Percentiles rank a stretch among this genome's conserved stretches.
These are phyloP conservation scores for Telenomus remus DNA, from an alignment of 1,140 invertebrate genomes.

Conservation along the genomic window DNA sequence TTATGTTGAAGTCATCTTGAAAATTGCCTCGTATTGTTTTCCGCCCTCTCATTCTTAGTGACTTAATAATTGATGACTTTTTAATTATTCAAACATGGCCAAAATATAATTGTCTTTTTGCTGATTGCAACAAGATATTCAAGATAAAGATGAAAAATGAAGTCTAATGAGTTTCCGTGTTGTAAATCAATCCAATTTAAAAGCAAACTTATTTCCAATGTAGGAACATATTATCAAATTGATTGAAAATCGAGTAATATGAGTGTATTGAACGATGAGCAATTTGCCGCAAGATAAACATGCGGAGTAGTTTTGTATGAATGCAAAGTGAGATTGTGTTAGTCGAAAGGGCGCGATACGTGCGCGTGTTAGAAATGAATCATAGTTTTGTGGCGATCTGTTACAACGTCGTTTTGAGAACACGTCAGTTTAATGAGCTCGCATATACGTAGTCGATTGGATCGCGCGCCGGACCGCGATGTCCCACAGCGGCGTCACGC, in stretches of 20 bases:
- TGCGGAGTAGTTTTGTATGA: slow-evolving; percentile 21
- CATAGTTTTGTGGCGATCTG: slow-evolving; percentile 53
- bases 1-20: slow-evolving; percentile 9
- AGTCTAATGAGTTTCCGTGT: neutral
- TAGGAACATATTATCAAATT: too few relatives aligned
- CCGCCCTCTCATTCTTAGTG: neutral
- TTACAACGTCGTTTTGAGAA: slow-evolving; percentile 54
- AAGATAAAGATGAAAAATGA: slow-evolving; percentile 2
- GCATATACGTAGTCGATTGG: slow-evolving; percentile 51
- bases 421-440: slow-evolving; percentile 55
- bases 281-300: slow-evolving; percentile 20
- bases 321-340: slow-evolving; percentile 35
- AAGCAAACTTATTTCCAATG: too few relatives aligned
- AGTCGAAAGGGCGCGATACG: slow-evolving; percentile 26
- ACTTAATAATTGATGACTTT: slow-evolving; percentile 11
- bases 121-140: neutral
- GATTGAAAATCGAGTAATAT: neutral
- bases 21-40: slow-evolving; percentile 13
- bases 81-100: slow-evolving; percentile 8
- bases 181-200: too few relatives aligned
- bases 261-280: slow-evolving; percentile 12
- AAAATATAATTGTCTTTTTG: neutral
- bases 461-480: slow-evolving; percentile 39
- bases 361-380: slow-evolving; percentile 56
- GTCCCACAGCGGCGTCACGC: slow-evolving; percentile 19